Evolutionary conservation across 1,140 invertebrate genomes (phyloP).

Genomic region (Glomeris maerens): DNA sequence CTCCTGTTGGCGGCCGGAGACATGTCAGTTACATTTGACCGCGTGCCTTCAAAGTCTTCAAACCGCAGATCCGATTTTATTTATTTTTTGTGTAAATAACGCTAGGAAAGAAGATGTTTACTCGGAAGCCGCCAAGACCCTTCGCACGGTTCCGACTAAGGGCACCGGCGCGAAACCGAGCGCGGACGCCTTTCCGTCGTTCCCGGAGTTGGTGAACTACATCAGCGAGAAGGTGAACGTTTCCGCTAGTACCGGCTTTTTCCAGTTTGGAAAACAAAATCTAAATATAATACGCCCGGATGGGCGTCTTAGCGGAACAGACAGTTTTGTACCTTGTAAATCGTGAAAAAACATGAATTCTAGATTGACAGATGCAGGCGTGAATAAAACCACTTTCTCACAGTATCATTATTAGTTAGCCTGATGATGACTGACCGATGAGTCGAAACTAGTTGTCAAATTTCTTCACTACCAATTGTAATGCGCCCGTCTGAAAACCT

Average conservation of each 20-base stretch:
- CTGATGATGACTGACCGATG: no score
- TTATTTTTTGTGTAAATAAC: slow-evolving; percentile 22
- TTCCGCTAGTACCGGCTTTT: no score
- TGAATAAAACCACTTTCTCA: no score
- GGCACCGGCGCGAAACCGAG: slow-evolving; percentile 22
- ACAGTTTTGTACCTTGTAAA: no score
- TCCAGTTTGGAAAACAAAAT: no score
- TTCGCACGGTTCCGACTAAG: slow-evolving; percentile 25
- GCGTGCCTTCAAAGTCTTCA: no score
- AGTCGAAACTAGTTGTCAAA: background rate
- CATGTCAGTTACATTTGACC: slow-evolving; percentile 43
- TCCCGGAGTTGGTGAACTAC: slow-evolving; percentile 45
- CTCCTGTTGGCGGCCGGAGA: slow-evolving; percentile 72
- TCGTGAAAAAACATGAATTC: no score
- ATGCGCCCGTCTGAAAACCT: background rate
- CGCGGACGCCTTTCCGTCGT: slow-evolving; percentile 35
- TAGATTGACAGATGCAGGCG: no score
- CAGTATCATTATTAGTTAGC: no score
- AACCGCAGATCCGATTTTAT: no score
- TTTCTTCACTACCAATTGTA: background rate
- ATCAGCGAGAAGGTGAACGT: slow-evolving; percentile 46
- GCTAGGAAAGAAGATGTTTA: slow-evolving; percentile 63
- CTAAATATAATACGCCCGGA: no score
- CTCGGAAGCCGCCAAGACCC: slow-evolving; percentile 44
- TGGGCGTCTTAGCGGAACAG: no score